phyloP scores from a whole-genome alignment of 35 echinoderm and acorn worm species.

The Amphiura filiformis region DNA sequence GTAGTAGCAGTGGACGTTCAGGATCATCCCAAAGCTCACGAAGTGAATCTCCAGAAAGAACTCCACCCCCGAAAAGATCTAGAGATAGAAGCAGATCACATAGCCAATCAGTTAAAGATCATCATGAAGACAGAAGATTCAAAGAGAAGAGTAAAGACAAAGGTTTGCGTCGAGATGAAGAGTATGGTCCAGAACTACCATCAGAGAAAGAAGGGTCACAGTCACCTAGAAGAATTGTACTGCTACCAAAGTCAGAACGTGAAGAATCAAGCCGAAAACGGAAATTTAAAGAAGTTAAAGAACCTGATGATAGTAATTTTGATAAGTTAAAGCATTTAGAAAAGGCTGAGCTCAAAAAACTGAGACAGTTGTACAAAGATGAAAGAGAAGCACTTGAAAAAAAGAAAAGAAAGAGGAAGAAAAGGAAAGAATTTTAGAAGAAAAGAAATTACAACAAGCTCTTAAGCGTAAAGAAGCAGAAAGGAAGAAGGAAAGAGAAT shows the following conservation, averaged over 20 bases:
- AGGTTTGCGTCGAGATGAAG: neutral
- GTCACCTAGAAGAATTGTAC: constrained; percentile 1
- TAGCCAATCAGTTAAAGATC: neutral
- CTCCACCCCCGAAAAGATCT: neutral
- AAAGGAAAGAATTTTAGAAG: constrained; percentile 25
- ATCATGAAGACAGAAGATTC: neutral
- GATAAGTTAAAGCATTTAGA: neutral
- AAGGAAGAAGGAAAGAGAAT: constrained; percentile 3
- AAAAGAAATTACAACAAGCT: constrained; percentile 9
- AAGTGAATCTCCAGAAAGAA: neutral
- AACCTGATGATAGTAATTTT: neutral
- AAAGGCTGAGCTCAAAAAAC: constrained; percentile 16
- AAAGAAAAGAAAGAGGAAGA: constrained; percentile 21
- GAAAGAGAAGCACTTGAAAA: constrained; percentile 11
- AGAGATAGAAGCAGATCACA: neutral
- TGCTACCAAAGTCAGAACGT: constrained; percentile 30
- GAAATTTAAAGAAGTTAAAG: neutral
- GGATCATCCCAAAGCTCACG: neutral
- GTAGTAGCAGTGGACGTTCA: neutral
- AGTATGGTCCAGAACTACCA: neutral
- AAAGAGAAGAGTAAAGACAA: neutral
- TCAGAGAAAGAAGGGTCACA: neutral
- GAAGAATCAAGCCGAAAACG: neutral
- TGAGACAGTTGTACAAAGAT: constrained; percentile 34
- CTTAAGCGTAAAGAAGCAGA: constrained; percentile 7